Conservation (phyloP, 2,888 invertebrate genomes). For the Tipula lateralis region DNA sequence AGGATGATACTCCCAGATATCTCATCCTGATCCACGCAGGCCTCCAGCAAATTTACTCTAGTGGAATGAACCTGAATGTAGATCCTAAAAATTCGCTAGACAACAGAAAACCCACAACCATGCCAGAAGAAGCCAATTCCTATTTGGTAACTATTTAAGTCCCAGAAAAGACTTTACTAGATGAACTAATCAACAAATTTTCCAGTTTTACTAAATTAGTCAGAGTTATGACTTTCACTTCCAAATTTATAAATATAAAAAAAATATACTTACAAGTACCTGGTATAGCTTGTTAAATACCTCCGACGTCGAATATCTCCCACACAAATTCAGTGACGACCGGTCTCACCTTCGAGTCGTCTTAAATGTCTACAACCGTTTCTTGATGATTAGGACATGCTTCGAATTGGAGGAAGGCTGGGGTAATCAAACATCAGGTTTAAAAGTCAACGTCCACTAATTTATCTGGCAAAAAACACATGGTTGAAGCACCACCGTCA, state of each 20-base stretch:
- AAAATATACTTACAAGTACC: not conserved
- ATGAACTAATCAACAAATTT: not conserved
- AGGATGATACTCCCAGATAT: too few relatives aligned
- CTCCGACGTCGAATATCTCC: not conserved
- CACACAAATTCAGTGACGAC: not conserved
- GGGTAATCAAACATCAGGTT: too few relatives aligned
- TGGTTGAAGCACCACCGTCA: not conserved
- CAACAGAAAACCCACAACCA: too few relatives aligned
- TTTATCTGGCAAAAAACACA: too few relatives aligned
- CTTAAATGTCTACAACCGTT: not conserved
- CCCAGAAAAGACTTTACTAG: not conserved
- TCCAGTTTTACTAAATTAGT: not conserved
- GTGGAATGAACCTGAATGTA: too few relatives aligned
- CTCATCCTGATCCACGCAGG: too few relatives aligned
- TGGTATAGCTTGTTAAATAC: not conserved
- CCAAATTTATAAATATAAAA: not conserved
- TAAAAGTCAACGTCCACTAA: too few relatives aligned
- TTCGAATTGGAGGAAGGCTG: too few relatives aligned
- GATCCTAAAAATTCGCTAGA: too few relatives aligned
- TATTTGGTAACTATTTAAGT: not conserved
- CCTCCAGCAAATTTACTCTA: too few relatives aligned
- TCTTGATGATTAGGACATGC: not conserved
- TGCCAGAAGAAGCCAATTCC: not conserved
- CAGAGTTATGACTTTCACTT: not conserved
- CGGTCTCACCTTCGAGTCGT: not conserved